Evolutionary conservation across 2,797 vertebrate genomes (phyloP), one percentile per base, ranked within the genome.

Genomic region (Coendou prehensilis): DNA sequence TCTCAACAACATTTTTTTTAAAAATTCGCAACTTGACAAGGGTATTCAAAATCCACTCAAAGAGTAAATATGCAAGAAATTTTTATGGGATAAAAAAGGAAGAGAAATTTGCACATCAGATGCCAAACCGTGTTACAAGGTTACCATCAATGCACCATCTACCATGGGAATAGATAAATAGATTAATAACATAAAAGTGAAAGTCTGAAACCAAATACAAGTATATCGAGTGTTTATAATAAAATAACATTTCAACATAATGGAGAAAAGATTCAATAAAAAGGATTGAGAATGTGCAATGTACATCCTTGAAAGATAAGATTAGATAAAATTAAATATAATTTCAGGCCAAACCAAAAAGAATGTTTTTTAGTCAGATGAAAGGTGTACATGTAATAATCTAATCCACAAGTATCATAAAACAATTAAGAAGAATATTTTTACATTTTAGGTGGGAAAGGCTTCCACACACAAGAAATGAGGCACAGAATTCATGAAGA

Each of bases 311-410:
- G 61, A 30, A 33, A 83, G 69, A 93, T 45, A 69, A 83, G 59
- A 59, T 52, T 71, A 76, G 45, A 67, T 81, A 69, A 64, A 86
- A 45, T 87, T 83, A 93, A 69, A 2, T 41, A 87, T 30, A 26
- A 91, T 67, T 93, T 96, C 83, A 79, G n/a, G 92, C 64, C 57
- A 89, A 75, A 83, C 26, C 4, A 79, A 88, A 92, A 90, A 91
- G 54, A 84, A 91, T 76, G 37, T 41, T 41, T 41, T 84, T 73
- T 28, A 78, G 41, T 41, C 47, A n/a, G 20, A 76, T 87, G 57
- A 75, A 87, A 93, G 61, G 54, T 13, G 18, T 45, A 52, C 28
- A 20, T 54, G 3, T 73, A 93, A 87, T 56, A 85, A 64, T 33
- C 11, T 69, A 94, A 81, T 67, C 45, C 30, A 52, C 18, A 86